These are phyloP conservation scores for Astropecten irregularis DNA, from an alignment of 53 echinoderm and acorn worm species.

Conservation along the genomic window DNA sequence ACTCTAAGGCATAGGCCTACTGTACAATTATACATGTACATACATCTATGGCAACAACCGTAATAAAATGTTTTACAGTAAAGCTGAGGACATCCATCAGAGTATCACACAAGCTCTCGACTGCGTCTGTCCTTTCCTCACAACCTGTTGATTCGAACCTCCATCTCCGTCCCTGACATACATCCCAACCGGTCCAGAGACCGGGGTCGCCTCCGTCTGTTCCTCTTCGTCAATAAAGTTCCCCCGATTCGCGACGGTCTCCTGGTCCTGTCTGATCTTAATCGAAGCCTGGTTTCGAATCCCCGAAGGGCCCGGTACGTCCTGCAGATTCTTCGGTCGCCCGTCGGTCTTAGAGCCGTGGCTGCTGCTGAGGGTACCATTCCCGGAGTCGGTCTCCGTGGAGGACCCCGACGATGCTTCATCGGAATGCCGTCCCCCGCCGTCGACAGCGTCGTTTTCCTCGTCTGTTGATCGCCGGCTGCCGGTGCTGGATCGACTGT, in stretches of 20 bases:
- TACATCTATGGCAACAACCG: too few species aligned
- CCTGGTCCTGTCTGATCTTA: not conserved
- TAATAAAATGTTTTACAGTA: too few species aligned
- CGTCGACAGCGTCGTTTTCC: not conserved
- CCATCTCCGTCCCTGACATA: not conserved
- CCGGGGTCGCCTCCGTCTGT: too few species aligned
- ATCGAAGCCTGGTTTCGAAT: not conserved
- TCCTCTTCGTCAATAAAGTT: too few species aligned
- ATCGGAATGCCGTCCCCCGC: not conserved
- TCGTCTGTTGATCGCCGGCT: not conserved
- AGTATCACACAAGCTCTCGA: constrained; percentile 6
- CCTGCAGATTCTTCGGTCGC: too few species aligned
- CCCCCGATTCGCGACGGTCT: too few species aligned
- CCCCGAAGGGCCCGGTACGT: not conserved
- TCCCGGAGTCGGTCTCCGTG: constrained; percentile 18
- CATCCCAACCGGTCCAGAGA: not conserved
- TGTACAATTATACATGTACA: too few species aligned
- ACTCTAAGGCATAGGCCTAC: too few species aligned
- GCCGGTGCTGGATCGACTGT: not conserved
- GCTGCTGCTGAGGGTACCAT: constrained; percentile 34
- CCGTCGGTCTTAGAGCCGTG: constrained; percentile 11
- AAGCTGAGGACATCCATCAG: too few species aligned
- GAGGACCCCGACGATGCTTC: not conserved
- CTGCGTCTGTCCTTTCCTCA: not conserved
- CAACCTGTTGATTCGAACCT: not conserved